Conservation (phyloP, 2,888 invertebrate species). For the Athrips mouffetella region DNA sequence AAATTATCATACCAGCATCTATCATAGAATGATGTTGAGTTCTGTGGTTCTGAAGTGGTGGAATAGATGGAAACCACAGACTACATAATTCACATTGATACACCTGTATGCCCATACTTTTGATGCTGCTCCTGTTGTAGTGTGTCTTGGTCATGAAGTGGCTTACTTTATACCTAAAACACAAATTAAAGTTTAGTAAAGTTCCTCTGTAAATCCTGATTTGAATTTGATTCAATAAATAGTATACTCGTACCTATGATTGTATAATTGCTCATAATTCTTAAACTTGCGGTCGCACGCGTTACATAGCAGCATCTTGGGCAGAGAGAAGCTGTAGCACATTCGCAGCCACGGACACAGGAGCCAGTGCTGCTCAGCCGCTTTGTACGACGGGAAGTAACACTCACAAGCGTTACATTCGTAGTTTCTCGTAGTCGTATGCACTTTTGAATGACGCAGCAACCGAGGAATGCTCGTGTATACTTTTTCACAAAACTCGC, state of each 20-base stretch:
- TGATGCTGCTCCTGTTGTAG: conserved; percentile 32
- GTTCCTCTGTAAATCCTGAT: not conserved
- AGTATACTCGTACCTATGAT: conserved; percentile 52
- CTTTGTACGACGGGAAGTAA: conserved; percentile 56
- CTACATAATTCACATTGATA: conserved; percentile 71
- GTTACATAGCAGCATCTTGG: conserved; percentile 66
- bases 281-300: conserved; percentile 69
- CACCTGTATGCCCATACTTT: conserved; percentile 40
- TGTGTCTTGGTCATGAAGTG: conserved; percentile 61
- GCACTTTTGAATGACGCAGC: conserved; percentile 64
- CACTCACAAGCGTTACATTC: conserved; percentile 77
- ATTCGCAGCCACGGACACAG: conserved; percentile 60
- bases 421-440: conserved; percentile 82
- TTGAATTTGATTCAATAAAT: not conserved
- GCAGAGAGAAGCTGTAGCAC: conserved; percentile 59
- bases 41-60: conserved; percentile 53
- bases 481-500: conserved; percentile 71
- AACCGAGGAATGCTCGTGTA: conserved; percentile 67
- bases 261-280: conserved; percentile 69
- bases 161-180: conserved; percentile 57
- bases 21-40: conserved; percentile 51
- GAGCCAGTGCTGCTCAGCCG: conserved; percentile 64
- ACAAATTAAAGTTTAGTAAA: not conserved
- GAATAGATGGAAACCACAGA: conserved; percentile 47
- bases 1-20: conserved; percentile 28